A percentile compares a stretch with the other conserved stretches of the same genome.
phyloP scores from a whole-genome alignment of 1,140 invertebrate species.

The Nebria ingens region DNA sequence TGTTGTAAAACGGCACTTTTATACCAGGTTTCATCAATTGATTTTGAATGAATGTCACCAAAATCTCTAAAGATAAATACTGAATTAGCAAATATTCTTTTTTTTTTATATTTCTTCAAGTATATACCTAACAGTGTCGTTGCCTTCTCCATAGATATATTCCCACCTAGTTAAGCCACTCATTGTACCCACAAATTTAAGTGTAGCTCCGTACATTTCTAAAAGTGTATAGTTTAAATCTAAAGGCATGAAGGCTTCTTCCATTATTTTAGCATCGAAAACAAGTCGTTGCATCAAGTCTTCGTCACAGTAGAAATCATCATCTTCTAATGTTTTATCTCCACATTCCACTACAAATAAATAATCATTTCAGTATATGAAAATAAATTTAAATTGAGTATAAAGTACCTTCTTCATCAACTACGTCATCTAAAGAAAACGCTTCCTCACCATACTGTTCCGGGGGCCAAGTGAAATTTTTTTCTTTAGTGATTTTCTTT shows the following conservation, averaged over 20 bases:
- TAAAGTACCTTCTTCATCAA: slow-evolving; percentile 12
- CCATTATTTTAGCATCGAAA: slow-evolving; percentile 76
- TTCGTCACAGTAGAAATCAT: slow-evolving; percentile 75
- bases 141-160: slow-evolving; percentile 46
- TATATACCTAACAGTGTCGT: slow-evolving; percentile 18
- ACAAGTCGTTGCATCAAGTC: slow-evolving; percentile 74
- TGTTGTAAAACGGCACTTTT: slow-evolving; percentile 81
- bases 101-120: slow-evolving; percentile 4
- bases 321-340: slow-evolving; percentile 46
- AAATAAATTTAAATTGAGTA: too few species aligned
- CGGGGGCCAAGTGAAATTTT: slow-evolving; percentile 43
- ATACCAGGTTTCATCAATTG: slow-evolving; percentile 89
- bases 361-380: neutral
- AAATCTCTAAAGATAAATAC: slow-evolving; percentile 49
- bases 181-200: slow-evolving; percentile 77
- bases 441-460: slow-evolving; percentile 40
- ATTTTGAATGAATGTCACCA: slow-evolving; percentile 61
- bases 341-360: slow-evolving; percentile 48
- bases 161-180: slow-evolving; percentile 82
- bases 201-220: slow-evolving; percentile 51
- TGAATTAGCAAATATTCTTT: slow-evolving; percentile 6
- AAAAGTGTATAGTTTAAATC: slow-evolving; percentile 46
- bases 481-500: slow-evolving; percentile 40
- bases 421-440: slow-evolving; percentile 16
- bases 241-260: slow-evolving; percentile 50